These are phyloP conservation scores for Procambarus virginalis DNA, from an alignment of 1,140 invertebrate genomes.

Conservation along the genomic window DNA sequence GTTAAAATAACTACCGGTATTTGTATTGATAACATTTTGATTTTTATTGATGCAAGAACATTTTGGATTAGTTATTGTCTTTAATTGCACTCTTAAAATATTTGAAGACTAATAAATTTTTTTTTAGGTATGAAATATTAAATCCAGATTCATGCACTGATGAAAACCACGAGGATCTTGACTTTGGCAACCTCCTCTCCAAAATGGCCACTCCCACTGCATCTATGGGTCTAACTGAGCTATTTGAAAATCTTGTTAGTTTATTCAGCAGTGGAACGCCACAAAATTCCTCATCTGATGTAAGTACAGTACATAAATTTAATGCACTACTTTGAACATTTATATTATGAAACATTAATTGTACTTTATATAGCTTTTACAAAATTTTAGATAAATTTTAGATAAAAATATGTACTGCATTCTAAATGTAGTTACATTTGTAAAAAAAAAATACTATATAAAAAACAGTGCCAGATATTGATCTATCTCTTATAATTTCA, in stretches of 20 bases:
- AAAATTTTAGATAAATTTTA: neutral
- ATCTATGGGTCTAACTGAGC: conserved; percentile 15
- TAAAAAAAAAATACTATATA: too few species aligned
- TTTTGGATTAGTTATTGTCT: too few species aligned
- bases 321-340: neutral
- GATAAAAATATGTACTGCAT: neutral
- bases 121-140: conserved; percentile 56
- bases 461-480: too few species aligned
- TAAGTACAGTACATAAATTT: neutral
- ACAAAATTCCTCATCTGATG: conserved; percentile 47
- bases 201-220: conserved; percentile 49
- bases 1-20: too few species aligned
- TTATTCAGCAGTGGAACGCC: conserved; percentile 34
- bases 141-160: conserved; percentile 48
- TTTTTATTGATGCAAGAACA: too few species aligned
- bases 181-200: conserved; percentile 55
- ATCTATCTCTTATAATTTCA: conserved; percentile 22
- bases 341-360: neutral
- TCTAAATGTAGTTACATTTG: too few species aligned
- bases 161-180: conserved; percentile 49
- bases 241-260: conserved; percentile 47
- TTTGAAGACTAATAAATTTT: neutral
- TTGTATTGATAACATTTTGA: too few species aligned
- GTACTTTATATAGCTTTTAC: too few species aligned
- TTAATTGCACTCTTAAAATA: too few species aligned